phyloP scores from a whole-genome alignment of 2,888 invertebrate species.

The Heliconius hortense region DNA sequence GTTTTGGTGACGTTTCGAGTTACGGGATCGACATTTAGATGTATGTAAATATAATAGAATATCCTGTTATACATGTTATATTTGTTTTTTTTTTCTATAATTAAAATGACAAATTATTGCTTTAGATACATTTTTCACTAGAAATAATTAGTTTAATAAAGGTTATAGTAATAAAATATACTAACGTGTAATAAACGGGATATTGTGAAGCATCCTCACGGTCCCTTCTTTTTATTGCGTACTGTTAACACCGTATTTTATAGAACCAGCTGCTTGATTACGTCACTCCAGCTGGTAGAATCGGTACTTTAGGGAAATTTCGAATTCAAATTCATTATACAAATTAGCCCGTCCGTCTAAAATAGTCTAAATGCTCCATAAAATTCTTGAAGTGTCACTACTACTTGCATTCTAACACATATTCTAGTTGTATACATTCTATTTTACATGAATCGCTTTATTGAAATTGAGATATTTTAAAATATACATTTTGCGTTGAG shows the following conservation, averaged over 20 bases:
- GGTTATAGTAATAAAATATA: conserved; percentile 45
- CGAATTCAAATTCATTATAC: conserved; percentile 41
- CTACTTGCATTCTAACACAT: conserved; percentile 31
- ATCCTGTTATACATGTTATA: not conserved
- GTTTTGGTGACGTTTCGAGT: not conserved
- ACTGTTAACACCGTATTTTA: conserved; percentile 67
- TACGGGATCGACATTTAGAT: not conserved
- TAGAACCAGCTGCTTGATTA: conserved; percentile 73
- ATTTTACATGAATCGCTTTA: conserved; percentile 34
- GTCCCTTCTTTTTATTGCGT: conserved; percentile 62
- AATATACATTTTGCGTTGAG: not conserved
- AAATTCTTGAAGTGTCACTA: conserved; percentile 34
- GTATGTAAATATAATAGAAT: not conserved
- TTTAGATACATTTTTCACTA: not conserved
- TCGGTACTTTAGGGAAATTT: conserved; percentile 51
- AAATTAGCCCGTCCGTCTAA: conserved; percentile 26
- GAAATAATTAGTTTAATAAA: conserved; percentile 6
- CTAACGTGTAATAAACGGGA: conserved; percentile 32
- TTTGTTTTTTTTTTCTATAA: no score
- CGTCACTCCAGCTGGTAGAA: conserved; percentile 60
- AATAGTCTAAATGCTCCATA: conserved; percentile 27
- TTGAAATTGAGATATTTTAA: not conserved
- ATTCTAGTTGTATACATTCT: conserved; percentile 23
- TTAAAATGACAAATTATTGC: not conserved
- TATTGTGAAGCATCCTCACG: conserved; percentile 41